Percentiles rank a stretch among this genome's conserved stretches.
Conservation (phyloP, 2,113 vertebrate genomes). For the Hiodon alosoides region DNA sequence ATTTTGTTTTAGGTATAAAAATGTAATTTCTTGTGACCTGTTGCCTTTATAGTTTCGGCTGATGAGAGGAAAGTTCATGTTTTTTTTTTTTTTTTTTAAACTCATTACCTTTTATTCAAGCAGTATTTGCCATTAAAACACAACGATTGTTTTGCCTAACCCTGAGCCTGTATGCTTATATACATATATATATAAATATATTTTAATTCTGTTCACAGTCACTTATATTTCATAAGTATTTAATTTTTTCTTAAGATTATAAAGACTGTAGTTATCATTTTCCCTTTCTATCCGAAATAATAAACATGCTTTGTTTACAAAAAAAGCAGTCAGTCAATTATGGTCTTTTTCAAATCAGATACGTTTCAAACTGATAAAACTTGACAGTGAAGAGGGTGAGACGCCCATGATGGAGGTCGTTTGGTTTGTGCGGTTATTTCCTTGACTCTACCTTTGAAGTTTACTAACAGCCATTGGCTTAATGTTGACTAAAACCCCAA, state of each 20-base stretch:
- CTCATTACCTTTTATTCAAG: constrained; percentile 46
- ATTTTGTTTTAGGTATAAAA: constrained; percentile 21
- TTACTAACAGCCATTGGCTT: constrained; percentile 33
- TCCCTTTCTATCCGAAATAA: constrained; percentile 70
- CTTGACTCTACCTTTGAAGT: neutral
- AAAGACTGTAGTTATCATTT: constrained; percentile 67
- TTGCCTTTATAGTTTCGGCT: constrained; percentile 44
- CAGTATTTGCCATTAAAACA: constrained; percentile 51
- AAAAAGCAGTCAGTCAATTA: constrained; percentile 31
- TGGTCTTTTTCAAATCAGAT: constrained; percentile 35
- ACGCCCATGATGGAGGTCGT: neutral
- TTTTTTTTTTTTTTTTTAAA: constrained; percentile 43
- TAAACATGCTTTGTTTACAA: constrained; percentile 75
- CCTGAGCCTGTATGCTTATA: constrained; percentile 76
- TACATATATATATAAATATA: constrained; percentile 31
- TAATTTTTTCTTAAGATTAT: constrained; percentile 64
- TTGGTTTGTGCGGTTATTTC: neutral
- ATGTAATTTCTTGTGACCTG: constrained; percentile 34
- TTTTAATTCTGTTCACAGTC: constrained; percentile 58
- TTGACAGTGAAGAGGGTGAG: neutral
- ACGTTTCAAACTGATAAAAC: neutral
- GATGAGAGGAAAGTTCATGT: constrained; percentile 27
- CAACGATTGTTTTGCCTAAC: constrained; percentile 58
- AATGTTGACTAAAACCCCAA: constrained; percentile 16
- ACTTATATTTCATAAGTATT: constrained; percentile 69